Evolutionary conservation across 2,113 vertebrate species (phyloP).

Genomic region (Rhynchomys soricoides): DNA sequence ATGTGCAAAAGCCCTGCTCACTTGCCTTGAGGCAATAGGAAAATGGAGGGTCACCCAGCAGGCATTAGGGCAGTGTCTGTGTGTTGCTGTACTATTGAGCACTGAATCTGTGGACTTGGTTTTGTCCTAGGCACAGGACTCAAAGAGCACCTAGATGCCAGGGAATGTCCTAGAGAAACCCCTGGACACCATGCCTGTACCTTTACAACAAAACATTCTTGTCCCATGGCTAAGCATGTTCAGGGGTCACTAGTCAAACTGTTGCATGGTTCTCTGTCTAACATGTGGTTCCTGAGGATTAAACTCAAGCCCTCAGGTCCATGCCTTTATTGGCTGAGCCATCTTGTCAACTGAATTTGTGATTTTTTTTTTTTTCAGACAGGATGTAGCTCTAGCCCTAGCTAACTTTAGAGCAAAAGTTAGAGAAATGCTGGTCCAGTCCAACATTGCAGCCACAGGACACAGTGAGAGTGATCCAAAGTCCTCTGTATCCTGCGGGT

Average conservation of each 20-base stretch:
- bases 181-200: background rate
- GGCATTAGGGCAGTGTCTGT: background rate
- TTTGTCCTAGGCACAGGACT: background rate
- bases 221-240: background rate
- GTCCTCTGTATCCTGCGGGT: background rate
- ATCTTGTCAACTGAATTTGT: background rate
- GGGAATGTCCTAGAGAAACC: background rate
- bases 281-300: background rate
- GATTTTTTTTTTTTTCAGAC: background rate
- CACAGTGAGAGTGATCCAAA: background rate
- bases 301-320: background rate
- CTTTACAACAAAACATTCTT: background rate
- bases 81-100: background rate
- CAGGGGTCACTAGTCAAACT: too few relatives aligned
- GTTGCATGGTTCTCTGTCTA: background rate
- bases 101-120: background rate
- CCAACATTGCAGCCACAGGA: background rate
- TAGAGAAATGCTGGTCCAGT: background rate
- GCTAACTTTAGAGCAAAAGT: background rate
- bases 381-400: background rate
- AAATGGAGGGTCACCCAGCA: background rate
- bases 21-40: background rate
- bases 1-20: background rate
- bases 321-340: background rate
- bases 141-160: background rate